Evolutionary conservation across 2,113 vertebrate species (phyloP).

Genomic region (Ammodytes dubius): DNA sequence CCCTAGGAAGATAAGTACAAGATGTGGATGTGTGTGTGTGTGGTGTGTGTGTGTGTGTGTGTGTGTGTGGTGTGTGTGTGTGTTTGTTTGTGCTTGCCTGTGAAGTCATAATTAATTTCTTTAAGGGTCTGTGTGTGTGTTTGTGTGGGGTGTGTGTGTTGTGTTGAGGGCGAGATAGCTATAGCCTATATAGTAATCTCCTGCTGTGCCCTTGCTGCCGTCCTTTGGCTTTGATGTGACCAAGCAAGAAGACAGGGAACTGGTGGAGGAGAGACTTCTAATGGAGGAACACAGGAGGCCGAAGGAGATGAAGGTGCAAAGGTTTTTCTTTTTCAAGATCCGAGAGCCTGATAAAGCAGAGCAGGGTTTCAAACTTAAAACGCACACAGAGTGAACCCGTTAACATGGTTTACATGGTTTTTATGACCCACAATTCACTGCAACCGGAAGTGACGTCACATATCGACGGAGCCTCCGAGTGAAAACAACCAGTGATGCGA

Average conservation of each 20-base stretch:
- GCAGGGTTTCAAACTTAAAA: not conserved
- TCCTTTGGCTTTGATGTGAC: constrained; percentile 74
- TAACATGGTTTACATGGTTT: not conserved
- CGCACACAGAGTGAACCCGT: not conserved
- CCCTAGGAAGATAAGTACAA: constrained; percentile 61
- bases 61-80: constrained; percentile 23
- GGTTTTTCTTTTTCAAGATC: constrained; percentile 1
- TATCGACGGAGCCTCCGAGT: too few relatives aligned
- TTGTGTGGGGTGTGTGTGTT: constrained; percentile 15
- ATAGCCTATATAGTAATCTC: constrained; percentile 44
- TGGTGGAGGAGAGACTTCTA: not conserved
- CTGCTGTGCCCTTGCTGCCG: constrained; percentile 70
- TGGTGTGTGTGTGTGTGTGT: constrained; percentile 19
- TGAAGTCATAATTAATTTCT: constrained; percentile 74
- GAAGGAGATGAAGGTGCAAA: constrained; percentile 31
- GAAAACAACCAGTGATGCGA: too few relatives aligned
- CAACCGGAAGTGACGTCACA: too few relatives aligned
- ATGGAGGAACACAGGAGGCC: constrained; percentile 26
- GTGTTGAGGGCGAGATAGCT: constrained; percentile 41
- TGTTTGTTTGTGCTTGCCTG: constrained; percentile 33
- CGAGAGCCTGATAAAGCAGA: not conserved
- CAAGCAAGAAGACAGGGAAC: constrained; percentile 30
- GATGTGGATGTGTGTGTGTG: constrained; percentile 24
- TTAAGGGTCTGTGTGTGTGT: constrained; percentile 51
- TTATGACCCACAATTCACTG: too few relatives aligned